Evolutionary conservation across 2,113 vertebrate species (phyloP).

Genomic region (Mastomys coucha): DNA sequence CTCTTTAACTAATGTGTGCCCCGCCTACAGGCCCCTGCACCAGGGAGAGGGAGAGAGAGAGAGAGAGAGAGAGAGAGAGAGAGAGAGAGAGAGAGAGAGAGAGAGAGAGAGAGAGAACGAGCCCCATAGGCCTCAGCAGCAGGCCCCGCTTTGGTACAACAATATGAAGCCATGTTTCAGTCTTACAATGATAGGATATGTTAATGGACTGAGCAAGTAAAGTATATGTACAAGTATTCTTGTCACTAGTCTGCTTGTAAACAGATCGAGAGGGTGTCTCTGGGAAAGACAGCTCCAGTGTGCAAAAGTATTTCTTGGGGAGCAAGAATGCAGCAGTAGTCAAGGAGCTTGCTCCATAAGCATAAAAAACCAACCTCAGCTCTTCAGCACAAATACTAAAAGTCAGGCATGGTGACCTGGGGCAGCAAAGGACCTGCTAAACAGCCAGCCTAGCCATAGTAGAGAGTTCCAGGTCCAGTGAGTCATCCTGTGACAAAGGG

Average conservation of each 20-base stretch:
- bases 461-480: not conserved
- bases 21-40: too few relatives aligned
- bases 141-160: too few relatives aligned
- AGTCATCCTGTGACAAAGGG: not conserved
- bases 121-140: too few relatives aligned
- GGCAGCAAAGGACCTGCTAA: not conserved
- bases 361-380: not conserved
- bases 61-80: too few relatives aligned
- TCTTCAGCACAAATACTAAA: not conserved
- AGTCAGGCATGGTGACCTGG: not conserved
- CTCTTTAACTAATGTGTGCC: too few relatives aligned
- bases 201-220: not conserved
- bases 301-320: too few relatives aligned
- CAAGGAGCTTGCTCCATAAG: not conserved
- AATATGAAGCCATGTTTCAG: not conserved
- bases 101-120: too few relatives aligned
- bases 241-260: not conserved
- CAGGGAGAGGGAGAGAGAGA: too few relatives aligned
- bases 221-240: not conserved
- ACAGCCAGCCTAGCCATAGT: not conserved
- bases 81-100: too few relatives aligned
- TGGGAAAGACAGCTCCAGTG: not conserved
- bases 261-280: not conserved
- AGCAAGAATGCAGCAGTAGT: not conserved
- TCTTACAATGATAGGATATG: not conserved